These are phyloP conservation scores for Galleria mellonella DNA, from an alignment of 1,140 invertebrate genomes.

Conservation along the genomic window DNA sequence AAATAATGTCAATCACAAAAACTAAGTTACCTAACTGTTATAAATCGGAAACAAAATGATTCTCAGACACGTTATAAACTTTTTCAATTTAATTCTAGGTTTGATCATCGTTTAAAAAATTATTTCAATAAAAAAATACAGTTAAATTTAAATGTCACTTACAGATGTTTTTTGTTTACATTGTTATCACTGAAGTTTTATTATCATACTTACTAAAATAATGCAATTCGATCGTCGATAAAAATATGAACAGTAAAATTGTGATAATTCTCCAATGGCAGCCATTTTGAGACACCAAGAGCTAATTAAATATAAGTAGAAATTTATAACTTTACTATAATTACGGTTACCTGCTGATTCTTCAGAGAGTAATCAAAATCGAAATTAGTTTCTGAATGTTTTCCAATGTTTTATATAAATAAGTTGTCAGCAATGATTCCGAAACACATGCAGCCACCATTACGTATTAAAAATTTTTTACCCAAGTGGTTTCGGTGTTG, in stretches of 20 bases:
- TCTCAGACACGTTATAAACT: no score
- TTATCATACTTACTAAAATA: slow-evolving; percentile 21
- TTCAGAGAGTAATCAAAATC: slow-evolving; percentile 17
- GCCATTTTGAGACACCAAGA: slow-evolving; percentile 32
- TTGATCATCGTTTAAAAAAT: no score
- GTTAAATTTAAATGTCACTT: no score
- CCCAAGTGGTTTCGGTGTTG: neutral
- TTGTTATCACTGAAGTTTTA: slow-evolving; percentile 36
- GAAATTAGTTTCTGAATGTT: slow-evolving; percentile 58
- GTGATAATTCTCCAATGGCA: slow-evolving; percentile 1
- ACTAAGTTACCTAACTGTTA: no score
- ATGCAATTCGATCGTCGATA: no score
- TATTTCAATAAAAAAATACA: no score
- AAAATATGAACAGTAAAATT: no score
- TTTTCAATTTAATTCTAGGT: no score
- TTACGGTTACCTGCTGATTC: slow-evolving; percentile 33
- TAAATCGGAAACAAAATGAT: no score
- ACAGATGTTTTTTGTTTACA: slow-evolving; percentile 20
- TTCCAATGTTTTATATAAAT: slow-evolving; percentile 43
- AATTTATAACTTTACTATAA: neutral
- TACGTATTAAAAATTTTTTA: slow-evolving; percentile 36
- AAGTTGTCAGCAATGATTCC: slow-evolving; percentile 67
- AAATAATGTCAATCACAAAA: no score
- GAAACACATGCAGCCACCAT: slow-evolving; percentile 59
- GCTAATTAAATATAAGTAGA: neutral